phyloP scores from a whole-genome alignment of 2,113 vertebrate species.

The Setophaga kirtlandii region DNA sequence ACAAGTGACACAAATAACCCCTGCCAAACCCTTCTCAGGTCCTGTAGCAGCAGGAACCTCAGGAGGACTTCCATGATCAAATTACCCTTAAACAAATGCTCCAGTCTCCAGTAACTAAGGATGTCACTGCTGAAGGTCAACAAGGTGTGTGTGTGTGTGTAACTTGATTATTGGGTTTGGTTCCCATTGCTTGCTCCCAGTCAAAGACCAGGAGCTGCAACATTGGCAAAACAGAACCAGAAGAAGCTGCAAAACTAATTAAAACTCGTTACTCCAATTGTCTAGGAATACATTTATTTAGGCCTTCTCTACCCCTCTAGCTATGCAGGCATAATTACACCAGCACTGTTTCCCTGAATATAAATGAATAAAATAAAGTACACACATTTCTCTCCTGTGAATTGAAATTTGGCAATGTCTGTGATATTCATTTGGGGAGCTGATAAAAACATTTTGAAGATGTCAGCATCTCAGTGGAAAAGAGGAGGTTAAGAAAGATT shows the following conservation, averaged over 20 bases:
- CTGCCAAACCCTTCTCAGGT: neutral
- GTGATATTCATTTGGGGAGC: neutral
- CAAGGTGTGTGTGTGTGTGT: neutral
- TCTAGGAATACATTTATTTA: constrained; percentile 26
- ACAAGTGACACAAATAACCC: constrained; percentile 45
- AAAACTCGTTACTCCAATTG: neutral
- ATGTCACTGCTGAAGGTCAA: neutral
- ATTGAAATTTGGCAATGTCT: constrained; percentile 16
- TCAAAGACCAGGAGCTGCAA: neutral
- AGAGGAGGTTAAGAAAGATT: constrained; percentile 9
- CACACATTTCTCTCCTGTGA: neutral
- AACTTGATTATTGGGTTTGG: neutral
- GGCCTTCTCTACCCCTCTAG: neutral
- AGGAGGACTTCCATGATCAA: neutral
- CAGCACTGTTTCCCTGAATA: neutral
- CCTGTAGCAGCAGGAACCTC: neutral
- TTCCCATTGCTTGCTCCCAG: neutral
- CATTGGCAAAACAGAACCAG: neutral
- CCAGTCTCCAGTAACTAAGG: neutral
- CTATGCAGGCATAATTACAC: constrained; percentile 26
- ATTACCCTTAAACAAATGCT: constrained; percentile 39
- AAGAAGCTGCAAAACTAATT: constrained; percentile 22
- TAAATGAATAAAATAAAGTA: constrained; percentile 6
- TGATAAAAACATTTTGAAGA: neutral
- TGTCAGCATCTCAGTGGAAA: neutral